Evolutionary conservation across 2,888 invertebrate species (phyloP).

Genomic region (Sepiola atlantica): DNA sequence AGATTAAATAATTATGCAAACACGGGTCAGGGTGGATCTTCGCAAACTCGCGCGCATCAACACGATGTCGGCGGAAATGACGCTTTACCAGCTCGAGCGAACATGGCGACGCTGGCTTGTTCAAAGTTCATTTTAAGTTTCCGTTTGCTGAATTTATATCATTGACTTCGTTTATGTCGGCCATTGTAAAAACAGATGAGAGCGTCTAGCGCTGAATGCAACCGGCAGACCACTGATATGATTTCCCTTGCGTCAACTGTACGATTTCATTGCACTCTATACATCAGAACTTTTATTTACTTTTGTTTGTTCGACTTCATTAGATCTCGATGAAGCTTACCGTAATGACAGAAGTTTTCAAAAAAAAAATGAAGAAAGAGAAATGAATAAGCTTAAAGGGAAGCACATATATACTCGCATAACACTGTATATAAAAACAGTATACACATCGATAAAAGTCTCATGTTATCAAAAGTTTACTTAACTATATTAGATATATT

Average conservation of each 20-base stretch:
- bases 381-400: background rate
- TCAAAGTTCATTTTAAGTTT: background rate
- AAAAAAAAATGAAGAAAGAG: background rate
- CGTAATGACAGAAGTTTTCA: background rate
- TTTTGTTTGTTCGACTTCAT: background rate
- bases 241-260: background rate
- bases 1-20: background rate
- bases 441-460: too few species aligned
- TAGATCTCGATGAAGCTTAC: background rate
- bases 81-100: background rate
- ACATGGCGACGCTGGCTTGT: background rate
- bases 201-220: background rate
- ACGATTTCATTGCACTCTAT: background rate
- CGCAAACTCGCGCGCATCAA: background rate
- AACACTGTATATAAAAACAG: too few species aligned
- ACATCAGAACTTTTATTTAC: background rate
- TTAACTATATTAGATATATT: too few species aligned
- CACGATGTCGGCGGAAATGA: background rate
- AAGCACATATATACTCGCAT: too few species aligned
- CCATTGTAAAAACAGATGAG: background rate
- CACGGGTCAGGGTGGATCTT: background rate
- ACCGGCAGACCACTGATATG: slow-evolving; percentile 32
- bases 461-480: too few species aligned
- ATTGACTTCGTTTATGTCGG: background rate
- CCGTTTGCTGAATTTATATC: background rate